Base-by-base conservation (phyloP, 1,140 invertebrate genomes). In the Trachelipus rathkii region DNA sequence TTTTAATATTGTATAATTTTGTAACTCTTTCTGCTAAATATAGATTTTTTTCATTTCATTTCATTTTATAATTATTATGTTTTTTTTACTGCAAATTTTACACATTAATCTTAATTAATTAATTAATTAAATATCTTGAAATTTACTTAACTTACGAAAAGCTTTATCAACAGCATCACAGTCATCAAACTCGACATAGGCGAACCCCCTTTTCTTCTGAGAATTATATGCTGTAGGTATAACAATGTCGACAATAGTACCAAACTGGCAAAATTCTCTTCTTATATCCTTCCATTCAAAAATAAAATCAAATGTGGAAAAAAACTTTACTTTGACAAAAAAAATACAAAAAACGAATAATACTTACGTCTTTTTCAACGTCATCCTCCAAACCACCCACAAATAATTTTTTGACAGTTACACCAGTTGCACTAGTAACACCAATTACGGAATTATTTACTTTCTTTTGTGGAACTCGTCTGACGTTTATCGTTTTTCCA, bases 111-210 rank as follows among this genome's bases (percentile, higher is more conserved):
- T n/a, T n/a, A n/a, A n/a, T n/a, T n/a, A n/a, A n/a, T n/a, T n/a
- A n/a, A n/a, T n/a, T n/a, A n/a, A n/a, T n/a, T 33, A 33, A 33
- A 33, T 33, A 33, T 6, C 1, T 33, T 33, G 33, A 33, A 60
- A 60, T 15, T 60, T 9, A 72, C 19, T n/a, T n/a, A 45, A 82
- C 81, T 82, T 60, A 81, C 81, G 71, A 83, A 94, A 94, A 83
- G 96, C 92, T 87, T 97, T 97, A 83, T 97, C 95, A 74, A 98
- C 96, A 10, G 95, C 91, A 87, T 97, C 95, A 85, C 96, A 97
- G 84, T 98, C 95, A 84, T 96, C 94, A 84, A 96, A 98, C 85
- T 96, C 94, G 21, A 98, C 92, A 85, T 97, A 97, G 10, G 92
- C 95, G 86, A 97, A 97, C 13, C 95, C 95, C 71, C 95, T 87